phyloP scores from a whole-genome alignment of 2,888 invertebrate species.

The Tetropium fuscum region DNA sequence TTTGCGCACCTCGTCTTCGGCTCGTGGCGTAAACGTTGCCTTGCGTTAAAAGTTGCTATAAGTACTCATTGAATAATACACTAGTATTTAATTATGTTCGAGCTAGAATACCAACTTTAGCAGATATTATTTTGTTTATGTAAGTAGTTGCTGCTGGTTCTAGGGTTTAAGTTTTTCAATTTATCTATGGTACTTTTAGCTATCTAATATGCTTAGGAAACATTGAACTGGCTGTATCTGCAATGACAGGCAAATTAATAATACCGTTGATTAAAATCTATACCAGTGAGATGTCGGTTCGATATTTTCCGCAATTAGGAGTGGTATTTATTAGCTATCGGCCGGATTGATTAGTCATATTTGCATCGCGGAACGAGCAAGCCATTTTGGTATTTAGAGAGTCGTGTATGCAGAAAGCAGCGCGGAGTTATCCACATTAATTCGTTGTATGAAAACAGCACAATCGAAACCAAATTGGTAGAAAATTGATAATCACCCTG shows the following conservation, averaged over 20 bases:
- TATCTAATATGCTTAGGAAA: no score
- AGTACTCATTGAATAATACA: no score
- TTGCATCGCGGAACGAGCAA: slow-evolving; percentile 44
- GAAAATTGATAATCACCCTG: slow-evolving; percentile 67
- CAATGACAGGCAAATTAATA: neutral
- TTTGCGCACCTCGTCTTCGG: no score
- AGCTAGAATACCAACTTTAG: no score
- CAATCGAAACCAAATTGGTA: slow-evolving; percentile 67
- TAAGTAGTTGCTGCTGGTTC: no score
- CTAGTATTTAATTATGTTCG: no score
- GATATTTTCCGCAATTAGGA: slow-evolving; percentile 46
- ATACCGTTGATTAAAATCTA: neutral
- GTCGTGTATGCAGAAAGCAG: slow-evolving; percentile 46
- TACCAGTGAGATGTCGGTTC: neutral
- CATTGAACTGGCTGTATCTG: no score
- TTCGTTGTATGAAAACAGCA: slow-evolving; percentile 61
- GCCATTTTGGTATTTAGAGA: slow-evolving; percentile 41
- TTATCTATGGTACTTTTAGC: no score
- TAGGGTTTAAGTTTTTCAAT: no score
- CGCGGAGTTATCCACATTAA: slow-evolving; percentile 56
- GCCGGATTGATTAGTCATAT: slow-evolving; percentile 44
- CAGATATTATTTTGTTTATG: no score
- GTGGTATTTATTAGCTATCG: slow-evolving; percentile 12
- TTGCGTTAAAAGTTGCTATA: no score
- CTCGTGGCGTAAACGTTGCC: no score